phyloP scores from a whole-genome alignment of 64 coral and sea anemone genomes.

The Montipora efflorescens region DNA sequence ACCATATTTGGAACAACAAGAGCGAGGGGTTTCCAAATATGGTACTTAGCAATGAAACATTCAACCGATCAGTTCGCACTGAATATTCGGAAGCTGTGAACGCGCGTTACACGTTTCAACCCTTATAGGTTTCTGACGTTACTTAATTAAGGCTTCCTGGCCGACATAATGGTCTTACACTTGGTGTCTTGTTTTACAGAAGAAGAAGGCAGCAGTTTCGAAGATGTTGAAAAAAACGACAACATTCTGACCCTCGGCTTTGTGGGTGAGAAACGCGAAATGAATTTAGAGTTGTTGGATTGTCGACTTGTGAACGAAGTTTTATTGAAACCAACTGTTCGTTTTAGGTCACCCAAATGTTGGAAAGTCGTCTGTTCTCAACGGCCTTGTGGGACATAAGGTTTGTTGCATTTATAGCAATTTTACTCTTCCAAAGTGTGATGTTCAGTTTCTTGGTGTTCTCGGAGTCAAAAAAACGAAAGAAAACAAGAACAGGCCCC shows the following conservation, averaged over 20 bases:
- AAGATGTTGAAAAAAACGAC: constrained; percentile 86
- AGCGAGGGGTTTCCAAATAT: too few relatives aligned
- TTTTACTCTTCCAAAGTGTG: background rate
- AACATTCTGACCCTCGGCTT: constrained; percentile 83
- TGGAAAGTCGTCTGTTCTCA: constrained; percentile 95
- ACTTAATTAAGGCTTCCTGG: too few relatives aligned
- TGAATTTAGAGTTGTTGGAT: background rate
- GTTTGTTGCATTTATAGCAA: background rate
- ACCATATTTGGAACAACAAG: too few relatives aligned
- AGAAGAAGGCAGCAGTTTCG: constrained; percentile 71
- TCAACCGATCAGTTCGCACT: too few relatives aligned
- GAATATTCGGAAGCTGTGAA: too few relatives aligned
- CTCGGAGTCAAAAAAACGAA: too few relatives aligned
- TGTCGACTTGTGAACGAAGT: background rate
- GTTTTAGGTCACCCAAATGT: constrained; percentile 96
- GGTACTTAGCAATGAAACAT: too few relatives aligned
- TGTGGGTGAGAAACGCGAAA: constrained; percentile 63
- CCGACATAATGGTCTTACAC: background rate
- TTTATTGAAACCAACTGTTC: background rate
- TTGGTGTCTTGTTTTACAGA: constrained; percentile 33
- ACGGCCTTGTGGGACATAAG: constrained; percentile 96
- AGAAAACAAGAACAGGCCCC: too few relatives aligned
- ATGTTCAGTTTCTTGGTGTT: too few relatives aligned
- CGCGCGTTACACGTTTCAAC: too few relatives aligned
- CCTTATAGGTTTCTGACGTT: too few relatives aligned